Conservation (phyloP, 2,113 vertebrate species). For the Talpa occidentalis region DNA sequence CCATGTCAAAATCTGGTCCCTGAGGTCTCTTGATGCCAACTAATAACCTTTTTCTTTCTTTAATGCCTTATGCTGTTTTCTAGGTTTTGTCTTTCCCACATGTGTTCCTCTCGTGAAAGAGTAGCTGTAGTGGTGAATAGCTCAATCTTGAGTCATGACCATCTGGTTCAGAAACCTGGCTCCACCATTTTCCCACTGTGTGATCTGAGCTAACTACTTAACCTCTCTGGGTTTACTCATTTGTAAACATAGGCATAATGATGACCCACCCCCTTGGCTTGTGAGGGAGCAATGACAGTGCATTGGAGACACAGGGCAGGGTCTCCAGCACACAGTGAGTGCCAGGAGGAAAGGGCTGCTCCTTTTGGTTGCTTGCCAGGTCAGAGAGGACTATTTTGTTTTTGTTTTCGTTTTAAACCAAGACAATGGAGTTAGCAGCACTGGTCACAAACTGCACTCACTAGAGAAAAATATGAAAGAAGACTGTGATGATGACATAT, state of each 20-base stretch:
- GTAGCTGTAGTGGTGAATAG: neutral
- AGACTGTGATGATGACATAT: neutral
- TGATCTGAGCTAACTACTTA: neutral
- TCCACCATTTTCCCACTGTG: neutral
- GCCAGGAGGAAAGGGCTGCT: neutral
- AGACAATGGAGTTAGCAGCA: neutral
- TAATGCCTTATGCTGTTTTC: neutral
- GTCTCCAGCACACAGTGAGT: neutral
- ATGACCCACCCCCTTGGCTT: neutral
- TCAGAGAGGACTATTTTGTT: conserved; percentile 21
- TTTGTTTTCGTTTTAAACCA: conserved; percentile 49
- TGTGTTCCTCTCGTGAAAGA: neutral
- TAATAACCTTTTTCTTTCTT: neutral
- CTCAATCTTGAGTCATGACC: neutral
- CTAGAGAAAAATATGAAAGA: neutral
- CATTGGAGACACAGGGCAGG: neutral
- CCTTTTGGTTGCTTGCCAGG: conserved; percentile 11
- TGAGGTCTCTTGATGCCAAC: too few relatives aligned
- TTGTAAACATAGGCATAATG: neutral
- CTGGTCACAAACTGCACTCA: conserved; percentile 22
- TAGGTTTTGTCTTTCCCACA: neutral
- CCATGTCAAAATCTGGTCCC: neutral
- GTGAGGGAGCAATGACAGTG: neutral
- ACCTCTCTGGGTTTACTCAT: neutral
- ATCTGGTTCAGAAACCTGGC: neutral